phyloP scores from a whole-genome alignment of 2,797 vertebrate species.

The Myiotriccus ornatus region DNA sequence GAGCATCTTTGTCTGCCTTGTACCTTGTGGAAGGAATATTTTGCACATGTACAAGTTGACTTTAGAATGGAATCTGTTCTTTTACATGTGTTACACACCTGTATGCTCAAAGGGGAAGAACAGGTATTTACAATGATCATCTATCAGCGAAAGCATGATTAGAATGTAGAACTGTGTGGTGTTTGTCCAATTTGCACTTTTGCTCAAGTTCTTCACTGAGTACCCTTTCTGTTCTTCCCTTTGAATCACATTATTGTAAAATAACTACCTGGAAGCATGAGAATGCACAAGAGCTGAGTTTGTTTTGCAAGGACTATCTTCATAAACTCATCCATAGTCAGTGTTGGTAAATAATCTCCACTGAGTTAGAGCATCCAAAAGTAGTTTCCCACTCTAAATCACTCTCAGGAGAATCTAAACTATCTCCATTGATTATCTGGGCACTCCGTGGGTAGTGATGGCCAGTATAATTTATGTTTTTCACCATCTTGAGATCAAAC shows the following conservation, averaged over 20 bases:
- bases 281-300: not conserved
- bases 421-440: not conserved
- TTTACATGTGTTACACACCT: not conserved
- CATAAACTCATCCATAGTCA: not conserved
- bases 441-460: not conserved
- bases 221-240: not conserved
- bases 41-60: not conserved
- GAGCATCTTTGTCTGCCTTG: not conserved
- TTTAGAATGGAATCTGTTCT: not conserved
- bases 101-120: not conserved
- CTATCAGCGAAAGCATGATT: not conserved
- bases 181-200: not conserved
- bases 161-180: not conserved
- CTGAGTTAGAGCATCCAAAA: not conserved
- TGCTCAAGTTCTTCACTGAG: not conserved
- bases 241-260: not conserved
- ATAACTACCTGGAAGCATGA: not conserved
- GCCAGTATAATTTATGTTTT: not conserved
- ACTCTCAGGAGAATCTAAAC: not conserved
- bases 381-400: not conserved
- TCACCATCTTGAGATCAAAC: not conserved
- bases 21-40: not conserved
- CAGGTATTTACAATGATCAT: not conserved
- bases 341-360: not conserved
- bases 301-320: not conserved